Evolutionary conservation across 1,140 invertebrate genomes (phyloP), one percentile per base, ranked within the genome.

Genomic region (Melitaea cinxia): DNA sequence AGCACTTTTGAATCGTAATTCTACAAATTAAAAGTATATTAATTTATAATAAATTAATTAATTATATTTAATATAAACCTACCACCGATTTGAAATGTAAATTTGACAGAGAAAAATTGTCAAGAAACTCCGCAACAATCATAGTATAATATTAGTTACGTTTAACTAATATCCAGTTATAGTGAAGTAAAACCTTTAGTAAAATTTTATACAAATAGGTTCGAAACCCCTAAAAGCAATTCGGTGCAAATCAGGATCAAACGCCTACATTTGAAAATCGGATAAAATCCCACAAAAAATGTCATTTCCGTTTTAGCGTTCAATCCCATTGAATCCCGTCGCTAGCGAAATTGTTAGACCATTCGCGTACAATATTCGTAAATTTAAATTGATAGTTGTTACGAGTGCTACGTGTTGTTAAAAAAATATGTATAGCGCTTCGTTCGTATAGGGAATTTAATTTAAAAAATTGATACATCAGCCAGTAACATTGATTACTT

Each of bases 351-450:
- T 59, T 65, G 19, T 53, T 52, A 47, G 45, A 59, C 17, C n/a
- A 14, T 53, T 53, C 15, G 42, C 45, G 42, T 52, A 37, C 45
- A 68, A 65, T 72, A 68, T 68, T 64, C 61, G 52, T 71, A 67
- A 64, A 67, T 67, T 60, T 49, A 59, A 58, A 64, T 64, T 54
- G 54, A 63, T 58, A 33, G 56, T 23, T n/a, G n/a, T n/a, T n/a
- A n/a, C n/a, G n/a, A n/a, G n/a, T n/a, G n/a, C n/a, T n/a, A 49
- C 28, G 56, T 49, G 56, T 42, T 17, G 54, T 56, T 14, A 57
- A 24, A 24, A 26, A 28, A 45, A 24, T 17, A 37, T 35, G 21
- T 6, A 35, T 23, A 24, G n/a, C 23, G 42, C 17, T 2, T 21
- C 19, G 19, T 2, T 23, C 19, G 21, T 23, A 47, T 47, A n/a